Evolutionary conservation across 2,888 invertebrate species (phyloP).

Genomic region (Pimpla rufipes): DNA sequence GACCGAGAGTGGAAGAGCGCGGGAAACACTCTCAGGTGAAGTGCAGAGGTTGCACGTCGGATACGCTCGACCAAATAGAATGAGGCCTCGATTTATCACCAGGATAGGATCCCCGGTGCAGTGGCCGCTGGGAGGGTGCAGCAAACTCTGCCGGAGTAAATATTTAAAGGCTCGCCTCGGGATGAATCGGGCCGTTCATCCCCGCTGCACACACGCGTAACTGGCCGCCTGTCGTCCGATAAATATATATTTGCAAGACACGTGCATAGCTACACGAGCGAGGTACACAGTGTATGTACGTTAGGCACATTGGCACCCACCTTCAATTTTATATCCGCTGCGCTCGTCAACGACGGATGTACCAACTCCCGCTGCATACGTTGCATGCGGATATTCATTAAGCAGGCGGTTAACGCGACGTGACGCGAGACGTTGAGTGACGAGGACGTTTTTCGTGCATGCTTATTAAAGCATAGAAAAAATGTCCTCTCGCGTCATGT

Average conservation of each 20-base stretch:
- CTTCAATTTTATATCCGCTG: conserved; percentile 17
- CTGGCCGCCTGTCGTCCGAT: background rate
- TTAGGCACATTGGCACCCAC: background rate
- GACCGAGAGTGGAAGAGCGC: conserved; percentile 12
- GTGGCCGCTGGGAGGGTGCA: background rate
- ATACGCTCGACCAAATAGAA: conserved; percentile 15
- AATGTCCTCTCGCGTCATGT: no score
- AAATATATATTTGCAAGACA: background rate
- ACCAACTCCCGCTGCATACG: background rate
- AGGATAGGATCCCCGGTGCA: background rate
- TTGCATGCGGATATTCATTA: conserved; percentile 28
- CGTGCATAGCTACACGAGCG: background rate
- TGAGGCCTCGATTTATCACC: conserved; percentile 38
- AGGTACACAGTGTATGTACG: background rate
- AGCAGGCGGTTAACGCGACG: conserved; percentile 37
- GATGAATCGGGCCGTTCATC: conserved; percentile 1
- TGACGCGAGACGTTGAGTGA: no score
- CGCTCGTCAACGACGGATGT: background rate
- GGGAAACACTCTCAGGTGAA: conserved; percentile 39
- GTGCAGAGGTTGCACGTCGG: conserved; percentile 13
- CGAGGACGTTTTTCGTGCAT: conserved; percentile 51
- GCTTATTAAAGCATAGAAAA: conserved; percentile 33
- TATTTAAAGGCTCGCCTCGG: conserved; percentile 24
- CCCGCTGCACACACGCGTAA: background rate
- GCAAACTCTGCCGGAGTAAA: conserved; percentile 29